Conservation (phyloP, 2,797 vertebrate genomes). For the Cossypha dichroa region DNA sequence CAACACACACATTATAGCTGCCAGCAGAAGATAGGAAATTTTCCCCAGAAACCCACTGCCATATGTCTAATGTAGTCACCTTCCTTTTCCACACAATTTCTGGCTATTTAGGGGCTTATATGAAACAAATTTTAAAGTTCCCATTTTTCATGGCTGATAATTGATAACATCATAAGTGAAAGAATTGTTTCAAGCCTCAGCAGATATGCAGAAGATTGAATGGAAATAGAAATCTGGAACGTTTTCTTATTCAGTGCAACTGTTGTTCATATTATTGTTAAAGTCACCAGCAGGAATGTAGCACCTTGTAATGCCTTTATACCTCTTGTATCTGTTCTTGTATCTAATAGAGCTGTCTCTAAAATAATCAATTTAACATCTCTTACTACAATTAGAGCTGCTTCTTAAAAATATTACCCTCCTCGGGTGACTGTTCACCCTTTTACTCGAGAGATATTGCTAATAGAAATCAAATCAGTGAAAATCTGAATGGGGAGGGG, state of each 20-base stretch:
- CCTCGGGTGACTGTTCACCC: background rate
- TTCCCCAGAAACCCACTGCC: background rate
- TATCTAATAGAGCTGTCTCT: background rate
- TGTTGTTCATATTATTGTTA: background rate
- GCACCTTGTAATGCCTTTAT: background rate
- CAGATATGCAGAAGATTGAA: background rate
- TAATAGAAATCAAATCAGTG: background rate
- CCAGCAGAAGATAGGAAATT: background rate
- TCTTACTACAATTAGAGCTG: background rate
- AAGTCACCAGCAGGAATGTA: background rate
- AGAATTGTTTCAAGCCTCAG: background rate
- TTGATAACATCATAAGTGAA: background rate
- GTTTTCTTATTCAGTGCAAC: background rate
- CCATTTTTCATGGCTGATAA: background rate
- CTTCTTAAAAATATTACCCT: conserved; percentile 6
- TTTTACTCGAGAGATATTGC: background rate
- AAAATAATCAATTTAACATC: conserved; percentile 2
- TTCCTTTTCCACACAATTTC: background rate
- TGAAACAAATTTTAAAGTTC: background rate
- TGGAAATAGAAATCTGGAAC: background rate
- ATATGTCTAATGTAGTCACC: background rate
- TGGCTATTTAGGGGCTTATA: background rate
- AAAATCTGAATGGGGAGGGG: background rate
- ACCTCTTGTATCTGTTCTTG: background rate
- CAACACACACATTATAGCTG: background rate